Evolutionary conservation across 2,888 invertebrate genomes (phyloP).

Genomic region (Pyralis farinalis): DNA sequence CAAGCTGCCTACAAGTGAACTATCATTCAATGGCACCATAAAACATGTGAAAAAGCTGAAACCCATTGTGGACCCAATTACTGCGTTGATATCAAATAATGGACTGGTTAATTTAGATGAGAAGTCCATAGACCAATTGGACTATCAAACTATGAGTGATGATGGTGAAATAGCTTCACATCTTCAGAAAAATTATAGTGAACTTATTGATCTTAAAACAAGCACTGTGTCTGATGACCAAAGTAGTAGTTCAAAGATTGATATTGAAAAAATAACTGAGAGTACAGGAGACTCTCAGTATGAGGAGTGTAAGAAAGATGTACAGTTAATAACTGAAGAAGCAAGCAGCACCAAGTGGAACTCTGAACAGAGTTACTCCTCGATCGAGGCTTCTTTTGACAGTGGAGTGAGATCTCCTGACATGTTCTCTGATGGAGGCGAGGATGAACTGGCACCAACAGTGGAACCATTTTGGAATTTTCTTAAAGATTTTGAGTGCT

Average conservation of each 20-base stretch:
- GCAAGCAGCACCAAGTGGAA: constrained; percentile 56
- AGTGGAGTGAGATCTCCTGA: constrained; percentile 82
- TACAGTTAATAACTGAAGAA: constrained; percentile 31
- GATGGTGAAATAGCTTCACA: constrained; percentile 6
- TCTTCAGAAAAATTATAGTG: neutral
- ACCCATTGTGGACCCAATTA: constrained; percentile 68
- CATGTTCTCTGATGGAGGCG: constrained; percentile 84
- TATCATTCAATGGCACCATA: constrained; percentile 72
- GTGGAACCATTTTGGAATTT: constrained; percentile 60
- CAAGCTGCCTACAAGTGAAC: constrained; percentile 67
- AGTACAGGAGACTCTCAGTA: constrained; percentile 58
- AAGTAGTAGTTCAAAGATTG: constrained; percentile 29
- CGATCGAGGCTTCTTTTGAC: constrained; percentile 68
- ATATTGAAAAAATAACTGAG: constrained; percentile 44
- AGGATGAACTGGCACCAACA: constrained; percentile 34
- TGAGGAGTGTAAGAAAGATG: constrained; percentile 44
- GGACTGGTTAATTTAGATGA: constrained; percentile 38
- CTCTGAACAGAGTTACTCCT: constrained; percentile 64
- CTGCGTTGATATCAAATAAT: constrained; percentile 51
- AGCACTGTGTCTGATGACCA: constrained; percentile 23
- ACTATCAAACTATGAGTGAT: constrained; percentile 23
- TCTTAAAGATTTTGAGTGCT: constrained; percentile 56
- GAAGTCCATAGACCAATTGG: constrained; percentile 29
- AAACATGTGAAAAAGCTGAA: constrained; percentile 71
- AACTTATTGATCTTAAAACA: neutral